A percentile compares a stretch with the other conserved stretches of the same genome.
phyloP scores from a whole-genome alignment of 2,113 vertebrate species.

The Cygnus atratus region DNA sequence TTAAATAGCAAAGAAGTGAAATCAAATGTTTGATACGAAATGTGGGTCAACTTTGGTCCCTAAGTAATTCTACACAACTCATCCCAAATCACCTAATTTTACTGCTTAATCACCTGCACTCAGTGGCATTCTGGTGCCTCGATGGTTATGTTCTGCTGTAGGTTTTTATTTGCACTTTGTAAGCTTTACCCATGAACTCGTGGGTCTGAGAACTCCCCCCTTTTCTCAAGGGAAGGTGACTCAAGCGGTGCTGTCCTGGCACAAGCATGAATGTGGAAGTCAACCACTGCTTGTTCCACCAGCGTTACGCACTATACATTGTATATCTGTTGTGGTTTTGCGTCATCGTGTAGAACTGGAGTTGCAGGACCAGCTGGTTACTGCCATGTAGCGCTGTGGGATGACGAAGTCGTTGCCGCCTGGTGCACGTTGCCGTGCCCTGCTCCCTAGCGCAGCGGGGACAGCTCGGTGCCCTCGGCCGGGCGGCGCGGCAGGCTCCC shows the following conservation, averaged over 20 bases:
- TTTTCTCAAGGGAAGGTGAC: background rate
- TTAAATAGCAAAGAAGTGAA: background rate
- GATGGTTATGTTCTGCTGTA: background rate
- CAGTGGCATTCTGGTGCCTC: background rate
- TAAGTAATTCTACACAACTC: background rate
- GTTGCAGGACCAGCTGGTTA: background rate
- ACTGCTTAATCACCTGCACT: background rate
- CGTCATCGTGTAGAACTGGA: background rate
- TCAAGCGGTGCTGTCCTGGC: background rate
- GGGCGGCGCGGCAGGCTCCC: rapidly evolving
- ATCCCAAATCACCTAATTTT: background rate
- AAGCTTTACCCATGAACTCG: background rate
- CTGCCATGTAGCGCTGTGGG: background rate
- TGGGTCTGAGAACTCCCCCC: background rate
- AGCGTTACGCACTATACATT: background rate
- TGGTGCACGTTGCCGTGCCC: background rate
- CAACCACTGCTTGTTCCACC: background rate
- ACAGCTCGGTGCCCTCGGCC: background rate
- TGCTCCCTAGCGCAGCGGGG: slow-evolving; percentile 40
- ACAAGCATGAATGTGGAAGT: background rate
- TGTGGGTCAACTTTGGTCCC: background rate
- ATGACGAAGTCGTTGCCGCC: background rate
- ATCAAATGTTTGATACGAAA: background rate
- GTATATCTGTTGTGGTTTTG: background rate
- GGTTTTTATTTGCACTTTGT: background rate